A percentile compares a stretch with the other conserved stretches of the same genome.
These are phyloP conservation scores for Botia almorhae DNA, from an alignment of 2,797 vertebrate genomes.

Conservation along the genomic window DNA sequence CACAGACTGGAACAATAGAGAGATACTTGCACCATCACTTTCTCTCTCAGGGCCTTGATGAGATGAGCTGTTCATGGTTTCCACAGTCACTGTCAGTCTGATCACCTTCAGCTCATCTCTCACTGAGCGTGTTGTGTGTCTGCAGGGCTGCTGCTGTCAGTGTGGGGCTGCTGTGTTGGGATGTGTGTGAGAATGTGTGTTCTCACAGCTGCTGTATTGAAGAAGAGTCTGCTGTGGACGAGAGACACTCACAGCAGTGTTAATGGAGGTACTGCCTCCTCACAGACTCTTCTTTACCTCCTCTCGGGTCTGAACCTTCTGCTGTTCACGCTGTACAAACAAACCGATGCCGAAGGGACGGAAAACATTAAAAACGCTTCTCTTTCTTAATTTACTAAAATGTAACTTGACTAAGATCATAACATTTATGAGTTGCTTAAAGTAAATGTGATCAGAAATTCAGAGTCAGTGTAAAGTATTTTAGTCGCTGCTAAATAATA, in stretches of 20 bases:
- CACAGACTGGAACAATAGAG: no score
- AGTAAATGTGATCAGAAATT: no score
- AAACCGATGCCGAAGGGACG: background rate
- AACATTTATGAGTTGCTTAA: no score
- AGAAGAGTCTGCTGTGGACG: conserved; percentile 63
- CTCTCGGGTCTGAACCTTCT: background rate
- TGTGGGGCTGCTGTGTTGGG: conserved; percentile 70
- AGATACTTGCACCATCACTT: no score
- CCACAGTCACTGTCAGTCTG: background rate
- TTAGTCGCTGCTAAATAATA: no score
- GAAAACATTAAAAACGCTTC: background rate
- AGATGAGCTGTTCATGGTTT: background rate
- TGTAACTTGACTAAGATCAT: no score
- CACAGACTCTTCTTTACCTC: background rate
- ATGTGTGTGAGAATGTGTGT: conserved; percentile 70
- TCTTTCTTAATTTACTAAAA: no score
- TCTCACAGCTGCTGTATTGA: conserved; percentile 73
- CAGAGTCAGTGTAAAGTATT: no score
- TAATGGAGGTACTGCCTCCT: conserved; percentile 51
- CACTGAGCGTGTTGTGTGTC: conserved; percentile 40
- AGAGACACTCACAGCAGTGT: conserved; percentile 15
- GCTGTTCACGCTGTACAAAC: background rate
- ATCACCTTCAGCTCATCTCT: no score
- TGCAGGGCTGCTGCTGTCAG: conserved; percentile 79
- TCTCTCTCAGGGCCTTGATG: background rate